Evolutionary conservation across 1,140 invertebrate genomes (phyloP).

Genomic region (Pogonomyrmex californicus): DNA sequence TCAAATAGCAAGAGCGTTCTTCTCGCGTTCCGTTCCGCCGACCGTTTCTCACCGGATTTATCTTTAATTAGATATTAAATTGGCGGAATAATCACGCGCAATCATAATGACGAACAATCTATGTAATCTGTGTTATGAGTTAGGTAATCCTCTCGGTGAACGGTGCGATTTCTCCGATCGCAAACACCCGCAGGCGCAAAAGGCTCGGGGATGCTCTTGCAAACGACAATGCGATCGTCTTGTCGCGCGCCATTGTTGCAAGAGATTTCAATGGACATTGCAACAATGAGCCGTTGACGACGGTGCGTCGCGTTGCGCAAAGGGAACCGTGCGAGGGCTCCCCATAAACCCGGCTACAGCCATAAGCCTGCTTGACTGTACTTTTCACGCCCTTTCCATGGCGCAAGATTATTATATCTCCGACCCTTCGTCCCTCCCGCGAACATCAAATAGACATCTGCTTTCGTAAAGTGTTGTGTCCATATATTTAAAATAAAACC

Average conservation of each 20-base stretch:
- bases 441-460: slow-evolving; percentile 62
- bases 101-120: not conserved
- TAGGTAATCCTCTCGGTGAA: slow-evolving; percentile 54
- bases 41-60: not conserved
- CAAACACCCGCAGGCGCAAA: slow-evolving; percentile 22
- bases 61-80: slow-evolving; percentile 29
- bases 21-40: not conserved
- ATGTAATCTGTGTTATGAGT: slow-evolving; percentile 55
- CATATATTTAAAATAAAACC: slow-evolving; percentile 40
- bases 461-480: slow-evolving; percentile 37
- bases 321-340: slow-evolving; percentile 67
- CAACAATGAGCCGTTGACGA: slow-evolving; percentile 85
- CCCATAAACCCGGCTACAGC: slow-evolving; percentile 20
- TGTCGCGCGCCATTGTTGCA: slow-evolving; percentile 74
- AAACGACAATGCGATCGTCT: slow-evolving; percentile 80
- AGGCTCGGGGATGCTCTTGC: slow-evolving; percentile 61
- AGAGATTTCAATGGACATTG: slow-evolving; percentile 82
- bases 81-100: slow-evolving; percentile 12
- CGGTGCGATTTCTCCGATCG: slow-evolving; percentile 67
- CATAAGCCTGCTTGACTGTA: slow-evolving; percentile 84
- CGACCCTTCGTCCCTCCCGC: not conserved
- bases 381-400: slow-evolving; percentile 84
- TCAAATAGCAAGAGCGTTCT: not conserved
- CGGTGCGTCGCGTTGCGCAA: slow-evolving; percentile 78
- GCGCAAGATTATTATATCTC: slow-evolving; percentile 72